phyloP scores from a whole-genome alignment of 2,888 invertebrate species.

The Ganaspis brasiliensis region DNA sequence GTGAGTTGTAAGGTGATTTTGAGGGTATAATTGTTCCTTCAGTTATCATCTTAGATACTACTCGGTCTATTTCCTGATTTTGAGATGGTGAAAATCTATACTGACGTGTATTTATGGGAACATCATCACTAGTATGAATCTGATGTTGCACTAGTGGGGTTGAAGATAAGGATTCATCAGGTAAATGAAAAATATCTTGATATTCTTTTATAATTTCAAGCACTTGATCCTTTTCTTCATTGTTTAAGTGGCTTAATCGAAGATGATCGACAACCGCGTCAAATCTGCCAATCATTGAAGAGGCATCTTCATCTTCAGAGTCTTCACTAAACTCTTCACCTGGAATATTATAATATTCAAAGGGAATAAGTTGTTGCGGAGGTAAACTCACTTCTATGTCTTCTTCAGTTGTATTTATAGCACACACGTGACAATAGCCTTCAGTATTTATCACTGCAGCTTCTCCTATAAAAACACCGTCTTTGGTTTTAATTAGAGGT shows the following conservation, averaged over 20 bases:
- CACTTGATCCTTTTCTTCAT: background rate
- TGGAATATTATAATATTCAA: background rate
- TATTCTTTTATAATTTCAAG: background rate
- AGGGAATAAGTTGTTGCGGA: background rate
- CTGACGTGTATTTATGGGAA: background rate
- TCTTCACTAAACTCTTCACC: background rate
- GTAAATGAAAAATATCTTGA: slow-evolving; percentile 45
- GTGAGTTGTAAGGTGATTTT: background rate
- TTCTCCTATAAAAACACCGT: background rate
- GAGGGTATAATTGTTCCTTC: background rate
- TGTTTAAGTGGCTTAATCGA: background rate
- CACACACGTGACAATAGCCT: background rate
- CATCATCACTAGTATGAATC: background rate
- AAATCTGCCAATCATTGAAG: background rate
- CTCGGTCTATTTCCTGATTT: background rate
- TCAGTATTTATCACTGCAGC: background rate
- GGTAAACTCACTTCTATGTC: background rate
- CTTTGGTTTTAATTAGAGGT: background rate
- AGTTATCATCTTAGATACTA: background rate
- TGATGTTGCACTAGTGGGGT: slow-evolving; percentile 19
- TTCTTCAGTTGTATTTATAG: background rate
- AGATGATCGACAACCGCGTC: background rate
- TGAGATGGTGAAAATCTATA: background rate
- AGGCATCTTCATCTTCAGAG: background rate
- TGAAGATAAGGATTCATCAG: slow-evolving; percentile 34